Conservation (phyloP, 2,797 vertebrate genomes). For the Leuciscus waleckii region DNA sequence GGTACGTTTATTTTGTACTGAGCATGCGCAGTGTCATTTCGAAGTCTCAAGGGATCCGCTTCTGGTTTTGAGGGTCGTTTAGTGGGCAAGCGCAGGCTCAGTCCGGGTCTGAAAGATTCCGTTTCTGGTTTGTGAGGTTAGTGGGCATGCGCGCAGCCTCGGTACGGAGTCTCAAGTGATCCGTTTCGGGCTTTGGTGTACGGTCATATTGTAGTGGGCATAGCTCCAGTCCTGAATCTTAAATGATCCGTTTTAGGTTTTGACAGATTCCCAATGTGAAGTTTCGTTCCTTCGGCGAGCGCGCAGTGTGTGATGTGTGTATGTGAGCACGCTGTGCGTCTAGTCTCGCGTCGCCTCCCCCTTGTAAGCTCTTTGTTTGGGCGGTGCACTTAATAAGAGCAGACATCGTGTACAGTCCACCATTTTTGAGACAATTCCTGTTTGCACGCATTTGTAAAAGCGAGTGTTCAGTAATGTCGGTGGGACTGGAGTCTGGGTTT, state of each 20-base stretch:
- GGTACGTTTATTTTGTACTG: neutral
- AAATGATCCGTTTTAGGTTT: neutral
- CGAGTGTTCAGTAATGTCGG: conserved; percentile 66
- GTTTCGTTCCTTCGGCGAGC: neutral
- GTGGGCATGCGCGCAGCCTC: neutral
- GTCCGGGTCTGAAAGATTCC: neutral
- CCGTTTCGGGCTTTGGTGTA: neutral
- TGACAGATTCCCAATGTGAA: neutral
- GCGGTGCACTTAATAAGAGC: neutral
- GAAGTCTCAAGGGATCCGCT: neutral
- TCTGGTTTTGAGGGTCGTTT: neutral
- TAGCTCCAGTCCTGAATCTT: neutral
- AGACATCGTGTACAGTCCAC: neutral
- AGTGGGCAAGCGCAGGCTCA: neutral
- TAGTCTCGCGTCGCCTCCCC: conserved; percentile 33
- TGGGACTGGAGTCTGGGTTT: conserved; percentile 89
- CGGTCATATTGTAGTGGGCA: neutral
- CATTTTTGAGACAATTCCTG: neutral
- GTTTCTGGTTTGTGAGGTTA: neutral
- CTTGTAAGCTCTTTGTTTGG: conserved; percentile 41
- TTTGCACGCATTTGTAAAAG: conserved; percentile 11
- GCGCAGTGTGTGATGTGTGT: conserved; percentile 21
- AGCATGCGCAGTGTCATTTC: neutral
- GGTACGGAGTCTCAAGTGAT: neutral
- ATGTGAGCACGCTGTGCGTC: conserved; percentile 26